Percentiles rank a stretch among this genome's conserved stretches.
Conservation (phyloP, 92 coral and sea anemone genomes). For the Phenganax stokvisi region DNA sequence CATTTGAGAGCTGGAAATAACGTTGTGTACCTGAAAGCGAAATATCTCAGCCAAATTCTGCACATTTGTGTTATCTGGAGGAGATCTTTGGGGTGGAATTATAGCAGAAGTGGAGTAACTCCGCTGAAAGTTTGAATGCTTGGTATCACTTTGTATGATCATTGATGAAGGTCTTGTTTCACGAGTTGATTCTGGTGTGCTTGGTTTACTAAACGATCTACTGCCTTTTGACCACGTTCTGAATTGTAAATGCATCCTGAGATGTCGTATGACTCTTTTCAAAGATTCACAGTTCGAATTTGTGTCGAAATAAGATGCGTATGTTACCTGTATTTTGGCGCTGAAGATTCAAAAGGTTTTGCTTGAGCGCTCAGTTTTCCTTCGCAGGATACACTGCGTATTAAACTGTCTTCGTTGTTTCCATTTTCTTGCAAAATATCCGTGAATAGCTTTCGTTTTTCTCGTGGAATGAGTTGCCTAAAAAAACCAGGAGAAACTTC, state of each 20-base stretch:
- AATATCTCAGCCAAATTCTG: constrained; percentile 26
- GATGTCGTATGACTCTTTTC: too few relatives aligned
- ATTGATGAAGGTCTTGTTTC: constrained; percentile 13
- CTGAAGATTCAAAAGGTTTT: neutral
- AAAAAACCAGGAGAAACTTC: neutral
- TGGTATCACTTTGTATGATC: neutral
- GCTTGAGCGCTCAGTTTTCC: constrained; percentile 1
- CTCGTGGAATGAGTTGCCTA: constrained; percentile 35
- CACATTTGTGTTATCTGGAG: neutral
- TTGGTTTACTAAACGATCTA: neutral
- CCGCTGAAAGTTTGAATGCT: constrained; percentile 3
- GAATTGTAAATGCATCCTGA: neutral
- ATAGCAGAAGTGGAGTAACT: constrained; percentile 33
- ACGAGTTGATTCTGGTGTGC: constrained; percentile 13
- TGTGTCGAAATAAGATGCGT: neutral
- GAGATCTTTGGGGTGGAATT: constrained; percentile 19
- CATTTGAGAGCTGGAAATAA: neutral
- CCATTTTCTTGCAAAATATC: constrained; percentile 5
- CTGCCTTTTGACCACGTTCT: constrained; percentile 41
- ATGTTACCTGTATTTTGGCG: constrained; percentile 14
- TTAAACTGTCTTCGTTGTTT: neutral
- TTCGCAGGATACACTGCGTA: constrained; percentile 30
- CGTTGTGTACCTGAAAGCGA: constrained; percentile 20
- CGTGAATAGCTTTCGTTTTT: constrained; percentile 18
- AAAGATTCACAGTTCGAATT: too few relatives aligned